Evolutionary conservation across 2,113 vertebrate species (phyloP).

Genomic region (Pachycephala philippinensis): DNA sequence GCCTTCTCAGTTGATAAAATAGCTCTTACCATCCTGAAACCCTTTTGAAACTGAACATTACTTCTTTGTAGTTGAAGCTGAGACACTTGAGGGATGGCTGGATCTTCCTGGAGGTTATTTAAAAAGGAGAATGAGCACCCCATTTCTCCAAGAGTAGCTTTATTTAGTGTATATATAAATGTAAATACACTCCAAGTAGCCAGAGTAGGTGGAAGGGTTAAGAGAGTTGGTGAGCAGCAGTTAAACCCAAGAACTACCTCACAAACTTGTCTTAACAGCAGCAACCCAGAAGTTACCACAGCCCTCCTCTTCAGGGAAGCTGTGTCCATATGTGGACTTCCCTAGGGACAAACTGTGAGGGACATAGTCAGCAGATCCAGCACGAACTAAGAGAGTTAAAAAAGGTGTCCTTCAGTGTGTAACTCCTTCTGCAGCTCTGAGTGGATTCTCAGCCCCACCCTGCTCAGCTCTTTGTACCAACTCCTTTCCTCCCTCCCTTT

Average conservation of each 20-base stretch:
- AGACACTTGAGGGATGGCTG: neutral
- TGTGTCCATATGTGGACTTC: neutral
- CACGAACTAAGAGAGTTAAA: neutral
- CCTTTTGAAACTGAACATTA: slow-evolving; percentile 16
- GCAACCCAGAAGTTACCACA: neutral
- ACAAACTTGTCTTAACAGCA: neutral
- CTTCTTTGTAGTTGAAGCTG: neutral
- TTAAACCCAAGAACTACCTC: neutral
- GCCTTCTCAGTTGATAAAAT: slow-evolving; percentile 18
- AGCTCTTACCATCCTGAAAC: neutral
- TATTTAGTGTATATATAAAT: neutral
- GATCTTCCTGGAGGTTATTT: neutral
- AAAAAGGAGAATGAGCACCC: neutral
- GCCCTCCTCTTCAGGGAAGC: neutral
- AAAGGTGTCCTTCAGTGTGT: neutral
- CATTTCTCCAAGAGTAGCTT: neutral
- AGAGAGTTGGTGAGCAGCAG: neutral
- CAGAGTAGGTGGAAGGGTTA: neutral
- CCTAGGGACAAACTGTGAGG: neutral
- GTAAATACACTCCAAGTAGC: neutral
- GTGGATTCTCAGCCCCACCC: neutral
- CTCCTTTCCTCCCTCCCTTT: neutral
- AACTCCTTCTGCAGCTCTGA: neutral
- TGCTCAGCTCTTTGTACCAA: neutral
- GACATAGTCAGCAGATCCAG: neutral